Evolutionary conservation across 2,888 invertebrate species (phyloP), one percentile per base, ranked within the genome.

Genomic region (Pyrochroa serraticornis): DNA sequence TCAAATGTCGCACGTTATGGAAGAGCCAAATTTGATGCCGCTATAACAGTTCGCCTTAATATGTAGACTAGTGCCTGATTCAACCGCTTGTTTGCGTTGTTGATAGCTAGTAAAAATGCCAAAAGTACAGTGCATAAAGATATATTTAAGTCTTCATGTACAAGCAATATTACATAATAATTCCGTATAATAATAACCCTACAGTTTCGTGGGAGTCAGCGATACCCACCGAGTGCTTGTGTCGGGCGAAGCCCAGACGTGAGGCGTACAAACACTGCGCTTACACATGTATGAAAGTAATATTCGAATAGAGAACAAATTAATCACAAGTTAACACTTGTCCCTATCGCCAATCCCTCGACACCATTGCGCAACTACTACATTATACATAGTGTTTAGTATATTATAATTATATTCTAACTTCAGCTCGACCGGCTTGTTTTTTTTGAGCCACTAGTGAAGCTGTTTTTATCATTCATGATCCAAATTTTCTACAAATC

Each of bases 141-240:
- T 87, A 87, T 85, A 86, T 86, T 87, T 85, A 85, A 86, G 86
- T 87, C 84, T 86, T 86, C 87, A 87, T 87, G 85, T 87, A 87
- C 86, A 87, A 87, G 87, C 87, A 85, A 85, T 85, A 85, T 80
- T 85, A 85, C 82, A 85, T 83, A 85, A 83, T 85, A 39, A 72
- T 72, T 73, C 84, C 83, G 82, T 79, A 79, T 78, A 77, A 75
- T 78, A 75, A 75, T 78, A 78, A 78, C 75, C 79, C 78, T 79
- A 79, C 77, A 75, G 70, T 75, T 74, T 71, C 67, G 71, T 72
- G 74, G 73, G 75, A 72, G 72, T 71, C 72, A 71, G 74, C 73
- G 72, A 74, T 71, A 70, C 75, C 75, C 76, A 74, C 72, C 68
- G 65, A 74, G 75, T 75, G 74, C 73, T 73, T 71, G 74, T 72